Base-by-base conservation (phyloP, 2,888 invertebrate genomes). In the Lycia hirtaria region DNA sequence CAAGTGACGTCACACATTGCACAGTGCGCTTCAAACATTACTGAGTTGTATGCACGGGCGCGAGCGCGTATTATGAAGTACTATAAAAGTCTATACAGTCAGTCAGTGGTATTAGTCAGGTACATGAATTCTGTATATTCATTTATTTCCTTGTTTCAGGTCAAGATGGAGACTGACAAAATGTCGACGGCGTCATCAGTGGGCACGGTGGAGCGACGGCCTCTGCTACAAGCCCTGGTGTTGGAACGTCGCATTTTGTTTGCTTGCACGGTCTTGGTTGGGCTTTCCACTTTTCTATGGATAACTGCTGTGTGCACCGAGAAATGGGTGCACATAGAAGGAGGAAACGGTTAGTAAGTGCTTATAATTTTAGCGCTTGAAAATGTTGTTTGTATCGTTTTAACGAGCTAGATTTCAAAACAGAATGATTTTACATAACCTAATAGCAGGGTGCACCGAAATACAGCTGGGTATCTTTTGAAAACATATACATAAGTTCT, bases 191-290 rank as follows among this genome's bases (percentile, higher is more conserved):
- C 94, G 15, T 94, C 94, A 3, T 94, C 94, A 24, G 92, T 94
- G 56, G 94, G 93, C n/a, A 92, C 93, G 32, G 93, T 92, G n/a
- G 93, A 93, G 59, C 79, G 94, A 7, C 87, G 94, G 58, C 93
- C 94, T 0, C 81, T 94, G 33, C 81, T 94, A 76, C 93, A 93
- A 56, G 94, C 94, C 2, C 87, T 95, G 52, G 92, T 96, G 67
- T 93, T 96, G 47, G 96, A 96, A 78, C 93, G 96, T 44, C 92
- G 96, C 9, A 92, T 95, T n/a, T 92, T 96, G 26, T 93, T 96
- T 52, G 94, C 93, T 0, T 95, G 95, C 73, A 96, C 96, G 0
- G 80, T 93, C 9, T 83, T 95, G 9, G 93, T 96, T 38, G 94
- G 95, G 0, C 71, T 96, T 0, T 94, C 94, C 19, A 91, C 94